A percentile compares a stretch with the other conserved stretches of the same genome.
phyloP scores from a whole-genome alignment of 1,140 invertebrate genomes.

The Zophobas atratus region DNA sequence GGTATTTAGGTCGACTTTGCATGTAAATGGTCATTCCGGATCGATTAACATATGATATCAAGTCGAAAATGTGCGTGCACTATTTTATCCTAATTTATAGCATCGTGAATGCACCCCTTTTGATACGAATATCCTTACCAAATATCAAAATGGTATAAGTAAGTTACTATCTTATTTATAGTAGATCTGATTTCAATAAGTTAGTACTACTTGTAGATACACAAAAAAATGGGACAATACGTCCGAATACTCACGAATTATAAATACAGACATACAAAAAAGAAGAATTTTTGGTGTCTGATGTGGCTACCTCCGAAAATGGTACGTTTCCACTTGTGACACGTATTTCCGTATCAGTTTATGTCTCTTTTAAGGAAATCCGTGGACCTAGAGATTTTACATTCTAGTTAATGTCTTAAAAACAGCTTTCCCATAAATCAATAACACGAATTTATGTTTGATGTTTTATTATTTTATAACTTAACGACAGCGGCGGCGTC shows the following conservation, averaged over 20 bases:
- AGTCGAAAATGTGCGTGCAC: constrained; percentile 23
- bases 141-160: too few relatives aligned
- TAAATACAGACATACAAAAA: too few relatives aligned
- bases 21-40: constrained; percentile 48
- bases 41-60: constrained; percentile 29
- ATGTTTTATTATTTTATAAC: constrained; percentile 43
- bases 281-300: too few relatives aligned
- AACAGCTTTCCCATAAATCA: constrained; percentile 32
- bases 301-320: too few relatives aligned
- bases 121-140: too few relatives aligned
- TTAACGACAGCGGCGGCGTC: constrained; percentile 37
- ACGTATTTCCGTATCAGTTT: too few relatives aligned
- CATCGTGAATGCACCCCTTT: constrained; percentile 5
- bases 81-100: constrained; percentile 31
- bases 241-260: too few relatives aligned
- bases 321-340: too few relatives aligned
- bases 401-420: not conserved
- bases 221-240: too few relatives aligned
- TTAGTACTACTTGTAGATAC: too few relatives aligned
- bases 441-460: constrained; percentile 2
- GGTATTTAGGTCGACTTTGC: constrained; percentile 62
- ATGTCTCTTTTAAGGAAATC: not conserved
- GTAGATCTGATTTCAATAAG: too few relatives aligned
- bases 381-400: not conserved
- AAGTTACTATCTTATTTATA: too few relatives aligned